A percentile compares a stretch with the other conserved stretches of the same genome.
These are phyloP conservation scores for Drosophila suzukii DNA, from an alignment of 1,140 invertebrate genomes.

Conservation along the genomic window DNA sequence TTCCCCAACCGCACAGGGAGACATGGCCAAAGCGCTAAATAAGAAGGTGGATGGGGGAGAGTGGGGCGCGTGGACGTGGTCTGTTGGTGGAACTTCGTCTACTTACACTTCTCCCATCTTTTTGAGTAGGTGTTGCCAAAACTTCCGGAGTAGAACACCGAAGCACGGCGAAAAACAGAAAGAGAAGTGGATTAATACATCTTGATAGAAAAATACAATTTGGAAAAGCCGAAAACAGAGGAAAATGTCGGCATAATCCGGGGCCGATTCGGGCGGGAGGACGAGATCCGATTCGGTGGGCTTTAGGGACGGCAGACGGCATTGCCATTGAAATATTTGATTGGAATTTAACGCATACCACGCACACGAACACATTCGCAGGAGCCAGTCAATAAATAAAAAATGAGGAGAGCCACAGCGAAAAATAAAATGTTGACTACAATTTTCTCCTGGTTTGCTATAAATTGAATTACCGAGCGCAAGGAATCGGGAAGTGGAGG, in stretches of 20 bases:
- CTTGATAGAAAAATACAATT: constrained; percentile 69
- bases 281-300: constrained; percentile 35
- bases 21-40: constrained; percentile 64
- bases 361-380: constrained; percentile 18
- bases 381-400: constrained; percentile 76
- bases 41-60: constrained; percentile 10
- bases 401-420: constrained; percentile 48
- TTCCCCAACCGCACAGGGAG: constrained; percentile 76
- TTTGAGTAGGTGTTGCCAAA: constrained; percentile 81
- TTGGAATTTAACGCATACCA: constrained; percentile 82
- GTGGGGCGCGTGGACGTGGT: constrained; percentile 14
- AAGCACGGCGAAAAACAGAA: constrained; percentile 41
- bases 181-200: constrained; percentile 80
- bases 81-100: constrained; percentile 12
- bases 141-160: constrained; percentile 58
- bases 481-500: neutral
- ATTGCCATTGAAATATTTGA: constrained; percentile 79
- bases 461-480: constrained; percentile 74
- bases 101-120: constrained; percentile 31
- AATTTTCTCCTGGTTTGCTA: constrained; percentile 58
- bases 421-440: constrained; percentile 64
- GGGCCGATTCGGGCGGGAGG: neutral
- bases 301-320: constrained; percentile 22
- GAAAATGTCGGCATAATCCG: constrained; percentile 36
- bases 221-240: constrained; percentile 44